phyloP scores from a whole-genome alignment of 2,888 invertebrate species.

The Caenorhabditis sp. region DNA sequence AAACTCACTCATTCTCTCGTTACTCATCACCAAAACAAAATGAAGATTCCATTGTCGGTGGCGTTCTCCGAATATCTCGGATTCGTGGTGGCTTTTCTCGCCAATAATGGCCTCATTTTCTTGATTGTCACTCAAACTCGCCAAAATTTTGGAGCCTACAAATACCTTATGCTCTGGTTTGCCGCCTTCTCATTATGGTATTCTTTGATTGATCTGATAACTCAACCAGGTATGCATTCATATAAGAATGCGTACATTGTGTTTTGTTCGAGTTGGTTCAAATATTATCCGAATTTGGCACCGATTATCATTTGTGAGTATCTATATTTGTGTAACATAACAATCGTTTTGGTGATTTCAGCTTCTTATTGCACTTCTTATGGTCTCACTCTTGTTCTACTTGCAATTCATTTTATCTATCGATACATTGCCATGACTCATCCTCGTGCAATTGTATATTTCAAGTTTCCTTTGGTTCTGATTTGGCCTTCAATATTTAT shows the following conservation, averaged over 20 bases:
- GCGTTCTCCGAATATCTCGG: slow-evolving; percentile 25
- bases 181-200: slow-evolving; percentile 29
- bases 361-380: slow-evolving; percentile 29
- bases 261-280: slow-evolving; percentile 33
- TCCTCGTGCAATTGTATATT: slow-evolving; percentile 7
- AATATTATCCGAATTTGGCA: slow-evolving; percentile 17
- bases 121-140: slow-evolving; percentile 24
- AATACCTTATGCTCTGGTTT: slow-evolving; percentile 32
- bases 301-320: neutral
- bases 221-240: slow-evolving; percentile 34
- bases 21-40: slow-evolving; percentile 2
- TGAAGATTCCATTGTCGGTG: slow-evolving; percentile 21
- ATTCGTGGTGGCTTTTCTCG: slow-evolving; percentile 25
- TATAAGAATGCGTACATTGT: slow-evolving; percentile 31
- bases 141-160: slow-evolving; percentile 26
- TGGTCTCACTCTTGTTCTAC: slow-evolving; percentile 20
- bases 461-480: slow-evolving; percentile 10
- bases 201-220: slow-evolving; percentile 25
- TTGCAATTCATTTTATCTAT: slow-evolving; percentile 30
- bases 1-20: too few relatives aligned
- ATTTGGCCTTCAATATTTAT: slow-evolving; percentile 20
- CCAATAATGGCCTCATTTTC: slow-evolving; percentile 16
- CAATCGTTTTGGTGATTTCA: neutral
- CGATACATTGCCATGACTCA: slow-evolving; percentile 19
- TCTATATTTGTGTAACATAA: neutral